These are phyloP conservation scores for Pygocentrus nattereri DNA, from an alignment of 2,797 vertebrate species.

Conservation along the genomic window DNA sequence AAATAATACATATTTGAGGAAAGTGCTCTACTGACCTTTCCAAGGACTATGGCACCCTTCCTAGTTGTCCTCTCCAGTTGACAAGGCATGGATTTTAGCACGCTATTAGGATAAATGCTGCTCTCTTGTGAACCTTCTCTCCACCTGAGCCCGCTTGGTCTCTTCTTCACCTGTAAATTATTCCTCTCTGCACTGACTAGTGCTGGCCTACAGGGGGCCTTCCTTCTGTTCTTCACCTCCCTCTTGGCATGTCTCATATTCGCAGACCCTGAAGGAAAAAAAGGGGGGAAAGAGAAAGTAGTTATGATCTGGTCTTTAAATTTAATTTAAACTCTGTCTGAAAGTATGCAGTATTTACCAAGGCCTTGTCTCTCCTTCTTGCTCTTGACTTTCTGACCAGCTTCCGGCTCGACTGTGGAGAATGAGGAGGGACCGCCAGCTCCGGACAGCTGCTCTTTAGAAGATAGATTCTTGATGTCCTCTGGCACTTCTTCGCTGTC, in stretches of 20 bases:
- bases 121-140: conserved; percentile 62
- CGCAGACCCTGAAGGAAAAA: conserved; percentile 43
- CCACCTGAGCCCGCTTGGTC: conserved; percentile 72
- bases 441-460: conserved; percentile 77
- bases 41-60: conserved; percentile 79
- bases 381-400: conserved; percentile 87
- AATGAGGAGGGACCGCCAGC: conserved; percentile 79
- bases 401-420: conserved; percentile 86
- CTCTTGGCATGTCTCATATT: conserved; percentile 69
- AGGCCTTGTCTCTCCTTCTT: conserved; percentile 85
- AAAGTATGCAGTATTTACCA: conserved; percentile 48
- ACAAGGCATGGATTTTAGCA: conserved; percentile 64
- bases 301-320: not conserved
- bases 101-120: conserved; percentile 68
- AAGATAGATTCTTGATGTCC: conserved; percentile 74
- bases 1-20: not conserved
- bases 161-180: conserved; percentile 73
- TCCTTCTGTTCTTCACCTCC: conserved; percentile 82
- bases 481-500: conserved; percentile 83
- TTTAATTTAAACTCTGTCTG: not conserved
- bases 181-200: conserved; percentile 63
- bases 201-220: conserved; percentile 72
- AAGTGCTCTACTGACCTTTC: conserved; percentile 73
- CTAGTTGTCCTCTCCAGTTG: conserved; percentile 76
- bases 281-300: not conserved